These are phyloP conservation scores for Myotis pilosus DNA, from an alignment of 2,797 vertebrate species.

Conservation along the genomic window DNA sequence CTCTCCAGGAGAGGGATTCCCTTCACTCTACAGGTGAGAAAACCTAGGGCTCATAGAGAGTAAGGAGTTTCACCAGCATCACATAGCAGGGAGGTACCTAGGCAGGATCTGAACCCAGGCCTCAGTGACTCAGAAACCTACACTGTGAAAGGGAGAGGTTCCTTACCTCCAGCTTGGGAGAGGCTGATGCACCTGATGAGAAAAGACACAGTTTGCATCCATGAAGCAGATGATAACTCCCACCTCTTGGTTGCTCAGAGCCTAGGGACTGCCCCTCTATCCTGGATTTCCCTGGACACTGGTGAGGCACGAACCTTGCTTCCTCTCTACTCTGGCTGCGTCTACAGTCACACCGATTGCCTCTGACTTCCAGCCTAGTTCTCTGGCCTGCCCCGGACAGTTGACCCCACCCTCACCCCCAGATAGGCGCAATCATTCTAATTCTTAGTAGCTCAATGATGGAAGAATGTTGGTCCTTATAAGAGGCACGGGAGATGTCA, in stretches of 20 bases:
- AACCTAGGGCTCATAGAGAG: neutral
- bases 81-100: neutral
- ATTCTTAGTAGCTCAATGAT: neutral
- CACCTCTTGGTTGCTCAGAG: neutral
- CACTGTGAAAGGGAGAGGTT: neutral
- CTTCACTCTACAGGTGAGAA: neutral
- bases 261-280: neutral
- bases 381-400: neutral
- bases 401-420: fast-evolving
- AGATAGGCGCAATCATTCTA: neutral
- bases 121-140: neutral
- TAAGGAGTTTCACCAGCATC: neutral
- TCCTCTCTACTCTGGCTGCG: neutral
- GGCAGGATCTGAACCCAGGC: neutral
- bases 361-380: neutral
- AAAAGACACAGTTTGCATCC: neutral
- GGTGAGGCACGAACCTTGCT: neutral
- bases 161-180: neutral
- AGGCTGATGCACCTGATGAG: neutral
- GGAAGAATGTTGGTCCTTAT: neutral
- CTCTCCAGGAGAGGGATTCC: neutral
- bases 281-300: neutral
- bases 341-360: neutral
- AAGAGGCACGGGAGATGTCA: neutral
- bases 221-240: neutral